A percentile compares a stretch with the other conserved stretches of the same genome.
These are phyloP conservation scores for Cotesia typhae DNA, from an alignment of 1,140 invertebrate species.

Conservation along the genomic window DNA sequence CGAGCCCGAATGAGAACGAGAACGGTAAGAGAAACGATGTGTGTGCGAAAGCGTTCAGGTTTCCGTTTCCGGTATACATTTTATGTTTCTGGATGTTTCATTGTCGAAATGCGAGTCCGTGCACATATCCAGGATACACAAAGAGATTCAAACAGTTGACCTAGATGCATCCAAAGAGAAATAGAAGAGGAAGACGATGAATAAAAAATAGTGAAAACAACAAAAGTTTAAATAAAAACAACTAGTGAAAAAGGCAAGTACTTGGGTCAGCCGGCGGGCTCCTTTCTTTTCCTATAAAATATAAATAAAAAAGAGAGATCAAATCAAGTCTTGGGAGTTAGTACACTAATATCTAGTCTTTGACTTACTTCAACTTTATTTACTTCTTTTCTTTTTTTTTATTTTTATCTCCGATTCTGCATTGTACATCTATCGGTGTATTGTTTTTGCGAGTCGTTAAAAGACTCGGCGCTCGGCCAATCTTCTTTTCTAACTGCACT, in stretches of 20 bases:
- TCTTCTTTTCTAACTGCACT: neutral
- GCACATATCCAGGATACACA: constrained; percentile 37
- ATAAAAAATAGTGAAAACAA: constrained; percentile 6
- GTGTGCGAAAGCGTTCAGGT: constrained; percentile 45
- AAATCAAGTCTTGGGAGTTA: neutral
- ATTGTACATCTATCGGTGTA: neutral
- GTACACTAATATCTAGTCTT: too few species aligned
- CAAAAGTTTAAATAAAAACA: neutral
- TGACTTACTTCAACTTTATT: neutral
- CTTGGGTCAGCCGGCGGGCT: constrained; percentile 5
- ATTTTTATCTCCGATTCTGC: neutral
- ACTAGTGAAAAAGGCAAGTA: constrained; percentile 15
- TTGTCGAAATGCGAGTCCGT: constrained; percentile 47
- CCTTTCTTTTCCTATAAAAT: neutral
- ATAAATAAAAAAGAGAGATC: neutral
- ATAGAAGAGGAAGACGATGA: constrained; percentile 10
- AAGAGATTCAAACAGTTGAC: constrained; percentile 48
- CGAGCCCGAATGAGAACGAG: constrained; percentile 33
- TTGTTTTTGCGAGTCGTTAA: neutral
- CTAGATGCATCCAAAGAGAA: constrained; percentile 35
- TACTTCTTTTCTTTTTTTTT: neutral
- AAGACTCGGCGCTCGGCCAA: constrained; percentile 15
- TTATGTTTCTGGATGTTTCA: constrained; percentile 48
- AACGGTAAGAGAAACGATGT: constrained; percentile 17
- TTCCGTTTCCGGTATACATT: constrained; percentile 52